A percentile compares a stretch with the other conserved stretches of the same genome.
These are phyloP conservation scores for Apodemia duryi DNA, from an alignment of 2,888 invertebrate species.

Conservation along the genomic window DNA sequence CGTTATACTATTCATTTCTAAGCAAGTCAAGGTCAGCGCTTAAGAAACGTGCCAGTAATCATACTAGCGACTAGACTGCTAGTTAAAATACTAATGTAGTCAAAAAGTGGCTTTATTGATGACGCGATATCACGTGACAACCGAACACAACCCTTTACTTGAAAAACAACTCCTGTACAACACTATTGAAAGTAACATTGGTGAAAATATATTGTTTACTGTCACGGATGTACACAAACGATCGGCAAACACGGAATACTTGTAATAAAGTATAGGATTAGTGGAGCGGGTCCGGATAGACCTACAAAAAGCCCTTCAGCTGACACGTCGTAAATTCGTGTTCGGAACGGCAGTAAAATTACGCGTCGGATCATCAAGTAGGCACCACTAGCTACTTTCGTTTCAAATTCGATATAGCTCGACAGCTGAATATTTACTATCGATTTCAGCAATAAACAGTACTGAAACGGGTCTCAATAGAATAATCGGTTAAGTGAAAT, in stretches of 20 bases:
- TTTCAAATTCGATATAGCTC: neutral
- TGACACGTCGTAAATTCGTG: constrained; percentile 7
- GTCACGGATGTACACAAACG: constrained; percentile 12
- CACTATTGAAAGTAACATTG: constrained; percentile 13
- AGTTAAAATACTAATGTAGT: too few relatives aligned
- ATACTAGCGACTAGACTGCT: too few relatives aligned
- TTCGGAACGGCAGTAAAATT: constrained; percentile 7
- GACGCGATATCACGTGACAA: constrained; percentile 16
- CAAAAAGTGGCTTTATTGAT: neutral
- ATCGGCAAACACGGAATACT: constrained; percentile 11
- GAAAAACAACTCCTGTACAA: constrained; percentile 6
- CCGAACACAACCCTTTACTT: constrained; percentile 1
- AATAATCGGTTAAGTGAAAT: too few relatives aligned
- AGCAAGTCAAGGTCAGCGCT: too few relatives aligned
- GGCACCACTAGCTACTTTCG: constrained; percentile 1
- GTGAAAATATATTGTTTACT: constrained; percentile 13
- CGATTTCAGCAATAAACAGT: too few relatives aligned
- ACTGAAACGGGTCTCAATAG: too few relatives aligned
- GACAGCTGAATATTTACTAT: too few relatives aligned
- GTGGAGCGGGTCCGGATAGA: neutral
- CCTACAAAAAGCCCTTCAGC: constrained; percentile 4
- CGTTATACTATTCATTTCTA: too few relatives aligned
- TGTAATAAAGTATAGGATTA: constrained; percentile 13
- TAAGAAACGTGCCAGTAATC: too few relatives aligned
- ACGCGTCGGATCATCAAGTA: constrained; percentile 7